Evolutionary conservation across 2,888 invertebrate genomes (phyloP).

Genomic region (Autographa gamma): DNA sequence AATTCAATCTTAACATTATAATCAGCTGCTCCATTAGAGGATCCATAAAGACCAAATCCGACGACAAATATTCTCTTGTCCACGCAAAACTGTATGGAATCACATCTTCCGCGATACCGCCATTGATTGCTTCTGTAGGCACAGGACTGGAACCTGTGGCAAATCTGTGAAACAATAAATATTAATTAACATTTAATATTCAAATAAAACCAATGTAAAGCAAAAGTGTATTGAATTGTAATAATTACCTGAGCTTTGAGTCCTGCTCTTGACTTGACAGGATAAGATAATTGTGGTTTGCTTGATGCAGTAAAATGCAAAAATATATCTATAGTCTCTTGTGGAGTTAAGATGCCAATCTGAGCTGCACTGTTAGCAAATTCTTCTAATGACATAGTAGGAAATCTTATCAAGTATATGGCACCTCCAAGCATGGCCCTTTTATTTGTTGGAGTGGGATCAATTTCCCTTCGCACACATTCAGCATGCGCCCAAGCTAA

Average conservation of each 20-base stretch:
- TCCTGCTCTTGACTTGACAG: conserved; percentile 94
- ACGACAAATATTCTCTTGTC: conserved; percentile 98
- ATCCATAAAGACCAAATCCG: conserved; percentile 98
- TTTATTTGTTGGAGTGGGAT: conserved; percentile 94
- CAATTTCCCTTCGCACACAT: conserved; percentile 94
- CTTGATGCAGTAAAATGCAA: conserved; percentile 97
- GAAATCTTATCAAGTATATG: conserved; percentile 96
- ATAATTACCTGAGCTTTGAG: conserved; percentile 94
- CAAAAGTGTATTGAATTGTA: background rate
- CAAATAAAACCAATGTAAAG: background rate
- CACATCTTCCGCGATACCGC: conserved; percentile 98
- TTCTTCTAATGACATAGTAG: conserved; percentile 96
- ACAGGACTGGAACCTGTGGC: conserved; percentile 98
- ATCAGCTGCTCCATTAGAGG: conserved; percentile 98
- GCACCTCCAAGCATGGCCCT: conserved; percentile 93
- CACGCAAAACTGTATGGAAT: conserved; percentile 98
- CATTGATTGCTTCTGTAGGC: conserved; percentile 99
- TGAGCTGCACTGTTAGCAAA: conserved; percentile 98
- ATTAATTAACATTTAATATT: background rate
- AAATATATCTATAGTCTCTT: conserved; percentile 98
- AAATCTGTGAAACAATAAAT: conserved; percentile 90
- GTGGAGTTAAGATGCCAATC: conserved; percentile 96
- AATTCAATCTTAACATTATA: conserved; percentile 98
- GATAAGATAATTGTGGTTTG: conserved; percentile 95
- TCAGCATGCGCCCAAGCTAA: conserved; percentile 98